Conservation (phyloP, 2,888 invertebrate genomes). For the Acanthosepion esculentum region DNA sequence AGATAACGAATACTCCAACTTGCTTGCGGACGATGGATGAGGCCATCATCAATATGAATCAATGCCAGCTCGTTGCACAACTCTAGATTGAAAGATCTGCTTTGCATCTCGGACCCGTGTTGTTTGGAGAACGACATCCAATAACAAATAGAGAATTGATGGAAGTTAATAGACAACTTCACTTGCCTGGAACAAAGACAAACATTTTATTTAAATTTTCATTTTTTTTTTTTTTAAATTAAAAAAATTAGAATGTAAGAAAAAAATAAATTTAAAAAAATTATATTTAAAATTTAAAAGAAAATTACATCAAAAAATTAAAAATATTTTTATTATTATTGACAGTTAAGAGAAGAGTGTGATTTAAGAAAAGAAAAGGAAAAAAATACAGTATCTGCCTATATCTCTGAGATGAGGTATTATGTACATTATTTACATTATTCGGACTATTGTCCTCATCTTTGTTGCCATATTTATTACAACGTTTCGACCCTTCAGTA, state of each 20-base stretch:
- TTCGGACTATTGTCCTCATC: too few species aligned
- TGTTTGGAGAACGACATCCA: slow-evolving; percentile 99
- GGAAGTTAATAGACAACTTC: slow-evolving; percentile 88
- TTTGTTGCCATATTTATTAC: too few species aligned
- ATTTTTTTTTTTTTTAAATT: not conserved
- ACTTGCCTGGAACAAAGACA: slow-evolving; percentile 80
- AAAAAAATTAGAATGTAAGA: not conserved
- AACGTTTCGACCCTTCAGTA: too few species aligned
- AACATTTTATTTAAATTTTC: not conserved
- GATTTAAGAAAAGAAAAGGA: too few species aligned
- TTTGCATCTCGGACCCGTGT: slow-evolving; percentile 80
- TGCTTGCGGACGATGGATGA: slow-evolving; percentile 88
- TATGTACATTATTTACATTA: too few species aligned
- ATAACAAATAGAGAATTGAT: slow-evolving; percentile 86
- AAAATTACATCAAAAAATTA: too few species aligned
- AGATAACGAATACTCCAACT: slow-evolving; percentile 94
- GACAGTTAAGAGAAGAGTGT: too few species aligned
- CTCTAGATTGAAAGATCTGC: slow-evolving; percentile 68
- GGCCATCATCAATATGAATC: slow-evolving; percentile 85
- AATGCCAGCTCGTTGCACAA: slow-evolving; percentile 79
- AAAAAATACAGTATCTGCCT: too few species aligned
- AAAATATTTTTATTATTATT: too few species aligned
- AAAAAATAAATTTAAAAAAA: not conserved
- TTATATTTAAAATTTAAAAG: too few species aligned
- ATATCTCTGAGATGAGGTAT: too few species aligned